Evolutionary conservation across 2,797 vertebrate genomes (phyloP).

Genomic region (Hafferia zeledoni): DNA sequence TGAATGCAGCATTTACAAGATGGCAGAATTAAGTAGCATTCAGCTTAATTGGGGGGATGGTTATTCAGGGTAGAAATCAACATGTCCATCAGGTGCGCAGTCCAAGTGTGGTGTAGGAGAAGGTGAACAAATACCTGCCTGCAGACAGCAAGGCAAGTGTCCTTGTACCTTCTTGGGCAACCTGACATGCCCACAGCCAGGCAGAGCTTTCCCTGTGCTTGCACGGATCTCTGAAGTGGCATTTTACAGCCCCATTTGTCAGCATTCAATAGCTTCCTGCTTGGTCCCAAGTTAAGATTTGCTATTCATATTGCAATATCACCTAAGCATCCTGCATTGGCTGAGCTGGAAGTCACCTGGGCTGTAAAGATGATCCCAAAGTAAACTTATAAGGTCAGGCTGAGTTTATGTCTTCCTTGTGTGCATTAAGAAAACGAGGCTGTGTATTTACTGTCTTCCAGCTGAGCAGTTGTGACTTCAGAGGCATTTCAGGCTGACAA

Average conservation of each 20-base stretch:
- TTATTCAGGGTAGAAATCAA: neutral
- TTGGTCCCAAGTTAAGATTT: neutral
- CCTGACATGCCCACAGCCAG: neutral
- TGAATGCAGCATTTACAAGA: neutral
- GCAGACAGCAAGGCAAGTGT: neutral
- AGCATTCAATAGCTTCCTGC: neutral
- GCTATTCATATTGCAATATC: neutral
- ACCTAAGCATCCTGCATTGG: neutral
- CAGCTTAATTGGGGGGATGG: neutral
- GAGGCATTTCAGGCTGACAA: neutral
- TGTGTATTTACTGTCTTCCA: neutral
- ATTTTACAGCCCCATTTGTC: neutral
- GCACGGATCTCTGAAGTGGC: neutral
- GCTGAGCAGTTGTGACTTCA: neutral
- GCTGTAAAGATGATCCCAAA: neutral
- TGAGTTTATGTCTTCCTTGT: neutral
- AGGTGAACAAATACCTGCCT: neutral
- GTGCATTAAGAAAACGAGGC: neutral
- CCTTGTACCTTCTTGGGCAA: neutral
- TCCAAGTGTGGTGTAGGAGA: neutral
- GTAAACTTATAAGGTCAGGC: neutral
- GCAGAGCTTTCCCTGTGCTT: neutral
- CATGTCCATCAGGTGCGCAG: accelerated
- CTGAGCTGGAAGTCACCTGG: neutral
- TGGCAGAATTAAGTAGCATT: neutral